Conservation (phyloP, 2,113 vertebrate genomes). For the Speoplatyrhinus poulsoni region DNA sequence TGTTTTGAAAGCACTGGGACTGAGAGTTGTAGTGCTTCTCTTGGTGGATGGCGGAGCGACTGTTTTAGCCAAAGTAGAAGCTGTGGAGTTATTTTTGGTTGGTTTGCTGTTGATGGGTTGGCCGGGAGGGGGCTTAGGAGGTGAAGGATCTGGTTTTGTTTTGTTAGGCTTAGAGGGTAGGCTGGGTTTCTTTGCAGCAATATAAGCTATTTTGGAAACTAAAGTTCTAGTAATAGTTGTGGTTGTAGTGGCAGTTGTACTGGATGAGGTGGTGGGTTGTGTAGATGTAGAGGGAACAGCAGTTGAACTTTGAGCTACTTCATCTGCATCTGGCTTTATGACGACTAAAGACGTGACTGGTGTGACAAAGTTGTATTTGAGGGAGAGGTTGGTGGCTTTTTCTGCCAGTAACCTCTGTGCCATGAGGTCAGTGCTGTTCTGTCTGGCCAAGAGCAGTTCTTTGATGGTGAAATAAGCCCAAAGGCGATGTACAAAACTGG, state of each 20-base stretch:
- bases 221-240: constrained; percentile 3
- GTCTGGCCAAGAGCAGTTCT: constrained; percentile 76
- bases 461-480: constrained; percentile 86
- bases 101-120: constrained; percentile 39
- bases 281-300: constrained; percentile 33
- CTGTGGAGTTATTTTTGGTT: constrained; percentile 25
- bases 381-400: constrained; percentile 82
- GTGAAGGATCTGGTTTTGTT: constrained; percentile 32
- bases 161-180: constrained; percentile 33
- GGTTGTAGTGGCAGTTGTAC: constrained; percentile 39
- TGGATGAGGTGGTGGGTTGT: constrained; percentile 38
- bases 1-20: constrained; percentile 44
- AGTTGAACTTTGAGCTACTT: constrained; percentile 44
- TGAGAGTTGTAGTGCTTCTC: constrained; percentile 51
- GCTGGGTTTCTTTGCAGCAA: constrained; percentile 29
- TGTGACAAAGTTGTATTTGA: constrained; percentile 85
- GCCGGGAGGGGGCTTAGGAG: constrained; percentile 31
- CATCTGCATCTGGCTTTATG: constrained; percentile 75
- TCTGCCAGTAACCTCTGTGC: constrained; percentile 72
- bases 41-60: constrained; percentile 18
- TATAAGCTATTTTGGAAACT: constrained; percentile 21
- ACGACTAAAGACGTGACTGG: constrained; percentile 84
- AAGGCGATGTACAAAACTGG: constrained; percentile 77
- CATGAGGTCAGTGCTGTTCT: constrained; percentile 68
- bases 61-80: constrained; percentile 31